Evolutionary conservation across 1,140 invertebrate genomes (phyloP).

Genomic region (Sarcophaga bullata): DNA sequence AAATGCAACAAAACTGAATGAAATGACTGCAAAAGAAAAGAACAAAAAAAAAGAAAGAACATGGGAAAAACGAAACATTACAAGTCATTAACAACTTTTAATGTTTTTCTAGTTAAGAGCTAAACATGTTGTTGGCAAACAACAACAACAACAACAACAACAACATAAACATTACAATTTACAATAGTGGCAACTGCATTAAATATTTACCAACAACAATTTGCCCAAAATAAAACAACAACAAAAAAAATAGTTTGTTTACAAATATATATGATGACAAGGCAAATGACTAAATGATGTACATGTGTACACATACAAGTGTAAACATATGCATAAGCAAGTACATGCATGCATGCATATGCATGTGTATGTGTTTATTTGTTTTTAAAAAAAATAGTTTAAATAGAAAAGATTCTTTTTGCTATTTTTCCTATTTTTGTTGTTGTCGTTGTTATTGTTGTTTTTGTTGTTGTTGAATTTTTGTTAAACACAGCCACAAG

Average conservation of each 20-base stretch:
- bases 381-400: neutral
- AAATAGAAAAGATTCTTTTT: too few species aligned
- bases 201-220: conserved; percentile 4
- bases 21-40: neutral
- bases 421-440: neutral
- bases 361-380: neutral
- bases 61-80: neutral
- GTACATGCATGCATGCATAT: too few species aligned
- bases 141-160: neutral
- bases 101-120: conserved; percentile 34
- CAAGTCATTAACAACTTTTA: conserved; percentile 41
- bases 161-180: neutral
- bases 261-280: neutral
- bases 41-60: too few species aligned
- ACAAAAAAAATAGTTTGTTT: neutral
- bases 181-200: conserved; percentile 21
- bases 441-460: neutral
- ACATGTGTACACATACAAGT: neutral
- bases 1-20: neutral
- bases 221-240: neutral
- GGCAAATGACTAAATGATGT: neutral
- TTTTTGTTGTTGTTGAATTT: neutral
- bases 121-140: conserved; percentile 11
- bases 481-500: conserved; percentile 6
- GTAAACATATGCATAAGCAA: neutral